These are phyloP conservation scores for Pseudopipra pipra DNA, from an alignment of 2,113 vertebrate species.

Conservation along the genomic window DNA sequence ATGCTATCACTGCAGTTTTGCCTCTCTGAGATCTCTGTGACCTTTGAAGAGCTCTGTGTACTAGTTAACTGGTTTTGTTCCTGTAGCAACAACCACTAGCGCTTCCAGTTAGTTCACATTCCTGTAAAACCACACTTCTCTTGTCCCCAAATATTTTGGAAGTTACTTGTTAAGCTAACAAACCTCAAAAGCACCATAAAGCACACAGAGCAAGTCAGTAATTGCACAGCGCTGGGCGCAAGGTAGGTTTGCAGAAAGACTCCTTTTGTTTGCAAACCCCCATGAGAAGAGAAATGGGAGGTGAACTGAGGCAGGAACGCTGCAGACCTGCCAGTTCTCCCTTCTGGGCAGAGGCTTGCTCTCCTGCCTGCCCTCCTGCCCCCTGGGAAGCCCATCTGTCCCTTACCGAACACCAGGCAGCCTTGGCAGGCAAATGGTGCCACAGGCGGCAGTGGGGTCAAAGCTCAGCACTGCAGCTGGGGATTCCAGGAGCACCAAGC, in stretches of 20 bases:
- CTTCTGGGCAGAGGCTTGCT: not conserved
- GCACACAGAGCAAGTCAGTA: constrained; percentile 7
- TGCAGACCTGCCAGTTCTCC: not conserved
- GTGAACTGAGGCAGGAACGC: not conserved
- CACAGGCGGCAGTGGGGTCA: accelerated
- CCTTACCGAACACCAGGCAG: accelerated
- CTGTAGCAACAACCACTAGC: constrained; percentile 25
- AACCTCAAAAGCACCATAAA: constrained; percentile 15
- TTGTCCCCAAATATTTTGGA: constrained; percentile 28
- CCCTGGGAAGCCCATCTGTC: not conserved
- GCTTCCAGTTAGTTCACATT: constrained; percentile 50
- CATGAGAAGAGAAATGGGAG: not conserved
- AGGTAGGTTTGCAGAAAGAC: not conserved
- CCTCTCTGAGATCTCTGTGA: not conserved
- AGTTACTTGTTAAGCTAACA: constrained; percentile 38
- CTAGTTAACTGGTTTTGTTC: constrained; percentile 31
- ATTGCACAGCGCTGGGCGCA: not conserved
- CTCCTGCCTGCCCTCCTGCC: not conserved
- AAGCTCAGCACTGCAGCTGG: not conserved
- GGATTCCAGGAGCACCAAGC: not conserved
- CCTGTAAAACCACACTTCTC: constrained; percentile 40
- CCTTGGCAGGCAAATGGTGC: accelerated
- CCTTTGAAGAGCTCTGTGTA: constrained; percentile 29
- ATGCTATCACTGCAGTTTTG: not conserved
- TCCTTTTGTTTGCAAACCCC: not conserved